Evolutionary conservation across 1,140 invertebrate genomes (phyloP), one percentile per base, ranked within the genome.

Genomic region (fruit fly (Drosophila melanogaster)): DNA sequence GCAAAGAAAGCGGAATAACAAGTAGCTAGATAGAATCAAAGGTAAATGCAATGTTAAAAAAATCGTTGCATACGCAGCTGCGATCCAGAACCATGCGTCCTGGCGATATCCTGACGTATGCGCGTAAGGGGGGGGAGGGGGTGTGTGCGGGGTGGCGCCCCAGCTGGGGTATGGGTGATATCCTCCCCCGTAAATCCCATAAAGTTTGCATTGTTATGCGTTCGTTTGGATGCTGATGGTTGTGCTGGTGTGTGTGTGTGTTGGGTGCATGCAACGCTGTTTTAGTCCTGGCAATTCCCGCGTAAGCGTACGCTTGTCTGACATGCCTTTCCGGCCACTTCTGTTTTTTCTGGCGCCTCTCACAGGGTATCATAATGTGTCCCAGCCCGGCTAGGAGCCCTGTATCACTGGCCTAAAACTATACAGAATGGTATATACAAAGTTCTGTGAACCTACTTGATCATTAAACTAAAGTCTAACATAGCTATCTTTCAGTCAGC

Each of bases 171-270:
- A 46, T 7, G 15, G 33, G 40, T 41, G 6, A 26, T 47, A 35
- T 47, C 26, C 35, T 15, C 19, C 41, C 19, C 19, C 22, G 10
- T 47, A 50, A 46, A 80, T 54, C 65, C 81, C 79, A 79, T 90
- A 90, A 86, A 90, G 64, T 90, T 90, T 86, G 81, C 87, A 90
- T 86, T 90, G 86, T 90, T 90, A 90, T 90, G 72, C 79, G 76
- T 72, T 77, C 61, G 75, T 72, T 89, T 89, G 64, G 60, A 64
- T 73, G 79, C 77, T 67, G 61, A 24, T 49, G 35, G 40, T 12
- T 44, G 33, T 59, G 35, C 3, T 30, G 35, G 35, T 37, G 35
- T 8, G 35, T 5, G 35, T 38, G 14, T 14, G 26, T 65, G 38
- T 54, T 26, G 57, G 59, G 46, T n/a, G 43, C 47, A 41, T 53